Evolutionary conservation across 2,113 vertebrate species (phyloP).

Genomic region (Malurus alboscapulatus): DNA sequence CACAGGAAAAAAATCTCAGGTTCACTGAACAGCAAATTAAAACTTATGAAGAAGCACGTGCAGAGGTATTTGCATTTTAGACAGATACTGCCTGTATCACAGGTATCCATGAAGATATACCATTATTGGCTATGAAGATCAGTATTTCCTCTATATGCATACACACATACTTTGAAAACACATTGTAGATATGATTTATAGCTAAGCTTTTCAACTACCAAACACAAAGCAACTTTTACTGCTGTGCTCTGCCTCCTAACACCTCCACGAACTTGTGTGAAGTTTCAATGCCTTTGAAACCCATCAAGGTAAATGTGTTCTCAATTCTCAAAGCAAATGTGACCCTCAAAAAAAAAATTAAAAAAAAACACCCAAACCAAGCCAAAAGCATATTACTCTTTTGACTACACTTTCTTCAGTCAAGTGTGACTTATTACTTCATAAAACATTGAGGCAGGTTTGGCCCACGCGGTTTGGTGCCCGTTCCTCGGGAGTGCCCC

Average conservation of each 20-base stretch:
- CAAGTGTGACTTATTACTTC: background rate
- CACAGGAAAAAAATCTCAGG: background rate
- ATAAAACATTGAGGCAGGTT: rapidly evolving
- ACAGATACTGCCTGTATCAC: background rate
- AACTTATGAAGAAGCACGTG: background rate
- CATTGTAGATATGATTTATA: background rate
- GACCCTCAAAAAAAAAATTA: background rate
- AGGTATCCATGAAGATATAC: background rate
- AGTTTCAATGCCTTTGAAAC: background rate
- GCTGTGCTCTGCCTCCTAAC: background rate
- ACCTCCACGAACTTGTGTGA: background rate
- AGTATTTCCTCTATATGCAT: background rate
- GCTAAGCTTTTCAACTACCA: background rate
- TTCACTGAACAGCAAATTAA: background rate
- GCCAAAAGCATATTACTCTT: background rate
- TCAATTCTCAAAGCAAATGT: rapidly evolving
- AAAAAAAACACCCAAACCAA: background rate
- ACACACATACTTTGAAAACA: background rate
- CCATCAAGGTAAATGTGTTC: rapidly evolving
- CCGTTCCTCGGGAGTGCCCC: rapidly evolving
- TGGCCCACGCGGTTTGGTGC: background rate
- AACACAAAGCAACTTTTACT: background rate
- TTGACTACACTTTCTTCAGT: background rate
- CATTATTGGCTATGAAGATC: background rate
- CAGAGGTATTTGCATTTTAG: background rate